A percentile compares a stretch with the other conserved stretches of the same genome.
phyloP scores from a whole-genome alignment of 2,888 invertebrate genomes.

The Hecatera dysodea region DNA sequence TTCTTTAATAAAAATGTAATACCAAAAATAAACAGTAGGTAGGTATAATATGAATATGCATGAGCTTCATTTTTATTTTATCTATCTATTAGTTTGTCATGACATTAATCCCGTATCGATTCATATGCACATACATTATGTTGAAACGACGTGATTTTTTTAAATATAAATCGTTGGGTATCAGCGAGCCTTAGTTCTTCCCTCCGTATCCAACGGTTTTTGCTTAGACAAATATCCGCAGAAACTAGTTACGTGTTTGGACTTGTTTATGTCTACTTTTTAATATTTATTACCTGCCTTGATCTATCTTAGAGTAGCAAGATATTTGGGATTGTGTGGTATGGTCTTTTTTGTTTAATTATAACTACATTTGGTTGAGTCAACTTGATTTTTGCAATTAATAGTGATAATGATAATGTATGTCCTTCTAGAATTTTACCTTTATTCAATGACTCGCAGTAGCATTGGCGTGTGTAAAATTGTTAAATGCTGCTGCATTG shows the following conservation, averaged over 20 bases:
- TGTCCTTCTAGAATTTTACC: neutral
- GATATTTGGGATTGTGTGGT: constrained; percentile 27
- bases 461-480: neutral
- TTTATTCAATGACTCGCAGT: too few species aligned
- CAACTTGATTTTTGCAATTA: neutral
- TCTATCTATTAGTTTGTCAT: constrained; percentile 27
- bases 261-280: constrained; percentile 82
- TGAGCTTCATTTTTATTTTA: constrained; percentile 5
- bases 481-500: too few species aligned
- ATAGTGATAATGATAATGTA: neutral
- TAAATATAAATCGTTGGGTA: constrained; percentile 44
- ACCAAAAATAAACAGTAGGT: neutral
- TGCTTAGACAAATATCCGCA: constrained; percentile 88
- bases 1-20: neutral
- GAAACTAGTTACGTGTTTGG: constrained; percentile 88
- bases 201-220: constrained; percentile 82
- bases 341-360: constrained; percentile 47
- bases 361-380: constrained; percentile 12
- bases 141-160: constrained; percentile 26
- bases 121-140: constrained; percentile 28
- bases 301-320: constrained; percentile 68
- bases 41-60: constrained; percentile 21
- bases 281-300: constrained; percentile 81
- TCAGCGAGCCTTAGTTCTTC: constrained; percentile 71
- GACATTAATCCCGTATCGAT: constrained; percentile 54